Conservation (phyloP, 2,113 vertebrate genomes). For the Seriola aureovittata region DNA sequence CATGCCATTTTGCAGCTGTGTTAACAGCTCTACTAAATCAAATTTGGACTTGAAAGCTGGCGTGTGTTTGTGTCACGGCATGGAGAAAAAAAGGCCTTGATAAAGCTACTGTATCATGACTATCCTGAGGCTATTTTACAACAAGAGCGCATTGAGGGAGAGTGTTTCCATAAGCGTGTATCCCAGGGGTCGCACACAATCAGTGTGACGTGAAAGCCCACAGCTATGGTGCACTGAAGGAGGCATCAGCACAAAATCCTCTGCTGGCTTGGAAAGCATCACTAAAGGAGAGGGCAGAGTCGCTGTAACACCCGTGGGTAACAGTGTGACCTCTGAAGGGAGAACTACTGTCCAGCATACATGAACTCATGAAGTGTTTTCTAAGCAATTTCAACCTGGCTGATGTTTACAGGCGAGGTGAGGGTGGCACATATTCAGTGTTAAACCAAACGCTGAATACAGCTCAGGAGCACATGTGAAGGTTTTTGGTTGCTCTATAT, state of each 20-base stretch:
- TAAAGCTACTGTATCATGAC: constrained; percentile 49
- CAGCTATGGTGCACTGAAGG: constrained; percentile 5
- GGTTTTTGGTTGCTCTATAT: not conserved
- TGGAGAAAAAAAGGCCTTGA: constrained; percentile 25
- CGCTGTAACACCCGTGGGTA: not conserved
- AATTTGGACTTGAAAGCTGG: constrained; percentile 40
- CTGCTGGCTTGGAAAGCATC: constrained; percentile 31
- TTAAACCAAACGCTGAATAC: not conserved
- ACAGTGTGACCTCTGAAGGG: constrained; percentile 26
- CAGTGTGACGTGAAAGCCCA: constrained; percentile 54
- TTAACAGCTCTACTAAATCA: constrained; percentile 50
- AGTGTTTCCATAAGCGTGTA: constrained; percentile 33
- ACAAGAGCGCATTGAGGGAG: constrained; percentile 65
- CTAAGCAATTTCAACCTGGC: not conserved
- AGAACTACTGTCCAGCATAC: not conserved
- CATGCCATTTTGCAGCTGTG: constrained; percentile 3
- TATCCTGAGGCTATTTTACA: constrained; percentile 65
- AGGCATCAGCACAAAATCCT: constrained; percentile 41
- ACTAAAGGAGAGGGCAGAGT: constrained; percentile 1
- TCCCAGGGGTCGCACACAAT: constrained; percentile 41
- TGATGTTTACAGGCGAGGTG: not conserved
- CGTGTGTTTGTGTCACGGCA: constrained; percentile 48
- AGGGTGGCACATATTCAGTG: too few species aligned
- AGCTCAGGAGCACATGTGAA: too few species aligned
- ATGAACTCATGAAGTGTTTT: constrained; percentile 19